Evolutionary conservation across 2,113 vertebrate species (phyloP).

Genomic region (Nerophis lumbriciformis): DNA sequence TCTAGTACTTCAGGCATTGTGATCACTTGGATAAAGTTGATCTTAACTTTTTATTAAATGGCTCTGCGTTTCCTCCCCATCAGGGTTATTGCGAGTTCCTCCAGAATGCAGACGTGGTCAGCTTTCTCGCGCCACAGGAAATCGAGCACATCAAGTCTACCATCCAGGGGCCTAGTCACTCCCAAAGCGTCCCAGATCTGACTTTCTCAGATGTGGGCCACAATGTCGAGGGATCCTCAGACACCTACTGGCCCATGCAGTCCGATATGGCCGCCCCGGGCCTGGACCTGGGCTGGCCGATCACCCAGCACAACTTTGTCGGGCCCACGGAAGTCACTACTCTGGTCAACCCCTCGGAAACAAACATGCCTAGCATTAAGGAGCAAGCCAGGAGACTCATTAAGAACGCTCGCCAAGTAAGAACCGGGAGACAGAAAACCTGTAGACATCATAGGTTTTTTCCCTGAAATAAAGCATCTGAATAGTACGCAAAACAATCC

Average conservation of each 20-base stretch:
- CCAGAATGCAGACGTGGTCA: slow-evolving; percentile 69
- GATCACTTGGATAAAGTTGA: too few relatives aligned
- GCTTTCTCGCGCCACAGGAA: slow-evolving; percentile 83
- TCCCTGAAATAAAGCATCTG: not conserved
- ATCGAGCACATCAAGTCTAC: slow-evolving; percentile 82
- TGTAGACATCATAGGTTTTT: slow-evolving; percentile 6
- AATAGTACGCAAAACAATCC: not conserved
- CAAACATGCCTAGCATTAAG: slow-evolving; percentile 91
- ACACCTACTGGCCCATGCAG: slow-evolving; percentile 97
- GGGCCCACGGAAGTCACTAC: slow-evolving; percentile 93
- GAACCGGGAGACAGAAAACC: slow-evolving; percentile 19
- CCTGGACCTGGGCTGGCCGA: slow-evolving; percentile 93
- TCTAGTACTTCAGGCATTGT: not conserved
- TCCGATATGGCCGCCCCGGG: slow-evolving; percentile 89
- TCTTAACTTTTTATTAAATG: not conserved
- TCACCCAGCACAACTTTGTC: slow-evolving; percentile 78
- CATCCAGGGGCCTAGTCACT: slow-evolving; percentile 74
- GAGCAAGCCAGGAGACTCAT: slow-evolving; percentile 91
- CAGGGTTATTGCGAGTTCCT: slow-evolving; percentile 87
- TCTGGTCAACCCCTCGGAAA: slow-evolving; percentile 85
- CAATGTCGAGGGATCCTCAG: slow-evolving; percentile 81
- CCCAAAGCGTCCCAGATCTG: slow-evolving; percentile 61
- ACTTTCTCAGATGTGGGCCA: slow-evolving; percentile 49
- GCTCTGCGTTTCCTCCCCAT: slow-evolving; percentile 9
- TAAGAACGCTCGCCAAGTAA: slow-evolving; percentile 87